Evolutionary conservation across 2,113 vertebrate species (phyloP), one percentile per base, ranked within the genome.

Genomic region (Benitochromis conjunctus): DNA sequence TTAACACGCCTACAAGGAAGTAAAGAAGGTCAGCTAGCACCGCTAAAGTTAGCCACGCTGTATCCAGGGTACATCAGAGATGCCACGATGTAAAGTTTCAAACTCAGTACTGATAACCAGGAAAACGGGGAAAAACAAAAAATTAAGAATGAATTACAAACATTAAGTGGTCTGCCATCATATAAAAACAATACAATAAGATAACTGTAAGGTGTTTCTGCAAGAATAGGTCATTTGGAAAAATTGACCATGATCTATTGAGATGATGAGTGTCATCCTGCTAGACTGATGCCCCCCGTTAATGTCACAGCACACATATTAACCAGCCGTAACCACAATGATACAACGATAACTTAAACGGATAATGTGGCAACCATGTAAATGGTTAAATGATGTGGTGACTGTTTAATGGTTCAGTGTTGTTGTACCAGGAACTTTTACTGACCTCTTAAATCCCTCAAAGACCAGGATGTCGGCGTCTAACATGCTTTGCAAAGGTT

Each of bases 291-390:
- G 10, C 60, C 12, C 18, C 60, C 34, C 8, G 62, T 38, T 21
- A 38, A 38, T 38, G 34, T 64, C 34, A 34, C 34, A 21, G 60
- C 60, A 38, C 60, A 12, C 60, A n/a, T 3, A 1, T 38, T 38
- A 64, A 64, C 60, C n/a, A 64, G 60, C 18, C 0, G n/a, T 0
- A 64, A 64, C 31, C 31, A 36, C 60, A 36, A 36, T 64, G 31
- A 9, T 36, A n/a, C 60, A 38, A 7, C 0, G 10, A 38, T 38
- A 0, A 38, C 34, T 2, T 6, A 38, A 19, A 1, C 4, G 4
- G 2, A 43, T 3, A 71, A 46, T 71, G 38, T 71, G 9, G 64
- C 38, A 26, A 10, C 21, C 21, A 26, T 0, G 64, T 2, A 18
- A 18, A 0, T 7, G 46, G 38, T 26, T 71, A 71, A 71, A 46